These are phyloP conservation scores for Sinonovacula constricta DNA, from an alignment of 1,140 invertebrate species.

Conservation along the genomic window DNA sequence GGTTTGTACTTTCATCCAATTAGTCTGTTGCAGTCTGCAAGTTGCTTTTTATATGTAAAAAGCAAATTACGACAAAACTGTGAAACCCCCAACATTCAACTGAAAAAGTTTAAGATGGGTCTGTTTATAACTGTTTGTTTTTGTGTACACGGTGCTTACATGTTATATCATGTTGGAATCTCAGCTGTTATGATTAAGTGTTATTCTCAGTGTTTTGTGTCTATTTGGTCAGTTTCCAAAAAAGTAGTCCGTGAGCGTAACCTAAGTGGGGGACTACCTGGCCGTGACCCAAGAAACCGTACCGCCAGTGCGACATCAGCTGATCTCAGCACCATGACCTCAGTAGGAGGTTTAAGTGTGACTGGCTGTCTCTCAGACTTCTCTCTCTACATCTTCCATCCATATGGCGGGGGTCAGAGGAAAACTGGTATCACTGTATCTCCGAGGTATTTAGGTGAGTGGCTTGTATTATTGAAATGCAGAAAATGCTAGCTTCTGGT, in stretches of 20 bases:
- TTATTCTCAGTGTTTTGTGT: neutral
- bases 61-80: no score
- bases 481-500: no score
- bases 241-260: slow-evolving; percentile 54
- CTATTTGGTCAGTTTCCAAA: no score
- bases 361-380: slow-evolving; percentile 97
- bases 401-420: slow-evolving; percentile 85
- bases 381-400: slow-evolving; percentile 98
- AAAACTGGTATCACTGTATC: slow-evolving; percentile 54
- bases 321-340: slow-evolving; percentile 50
- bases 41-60: no score
- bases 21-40: no score
- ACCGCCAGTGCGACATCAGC: slow-evolving; percentile 60
- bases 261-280: slow-evolving; percentile 54
- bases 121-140: no score
- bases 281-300: slow-evolving; percentile 33
- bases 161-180: neutral
- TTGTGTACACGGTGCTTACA: no score
- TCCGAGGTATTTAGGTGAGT: slow-evolving; percentile 56
- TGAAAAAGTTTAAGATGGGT: no score
- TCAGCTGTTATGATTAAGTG: neutral
- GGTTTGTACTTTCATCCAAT: no score
- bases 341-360: slow-evolving; percentile 91
- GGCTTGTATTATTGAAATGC: no score
- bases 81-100: no score